phyloP scores from a whole-genome alignment of 2,888 invertebrate genomes.

The Dicyrtoma fusca region DNA sequence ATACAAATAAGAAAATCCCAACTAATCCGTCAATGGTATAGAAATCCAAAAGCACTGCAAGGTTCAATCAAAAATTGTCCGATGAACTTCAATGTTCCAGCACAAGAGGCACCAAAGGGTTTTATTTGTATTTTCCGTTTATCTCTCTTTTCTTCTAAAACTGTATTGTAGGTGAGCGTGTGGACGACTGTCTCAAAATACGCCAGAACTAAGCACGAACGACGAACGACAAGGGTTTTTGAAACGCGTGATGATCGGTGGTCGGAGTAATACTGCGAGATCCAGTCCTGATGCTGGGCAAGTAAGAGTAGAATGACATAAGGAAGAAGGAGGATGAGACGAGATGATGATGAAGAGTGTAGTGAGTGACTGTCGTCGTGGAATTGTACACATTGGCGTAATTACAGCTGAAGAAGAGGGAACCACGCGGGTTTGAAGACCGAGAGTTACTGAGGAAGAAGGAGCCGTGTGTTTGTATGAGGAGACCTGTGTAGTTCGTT shows the following conservation, averaged over 20 bases:
- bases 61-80: no score
- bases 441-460: slow-evolving; percentile 26
- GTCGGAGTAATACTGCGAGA: slow-evolving; percentile 22
- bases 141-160: background rate
- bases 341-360: background rate
- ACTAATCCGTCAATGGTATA: no score
- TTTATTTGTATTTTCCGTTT: no score
- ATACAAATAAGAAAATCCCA: no score
- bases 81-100: background rate
- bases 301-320: slow-evolving; percentile 36
- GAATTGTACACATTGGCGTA: slow-evolving; percentile 19
- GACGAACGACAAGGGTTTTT: slow-evolving; percentile 21
- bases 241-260: slow-evolving; percentile 16
- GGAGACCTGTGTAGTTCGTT: slow-evolving; percentile 7
- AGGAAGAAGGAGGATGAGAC: background rate
- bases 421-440: slow-evolving; percentile 33
- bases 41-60: no score
- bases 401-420: slow-evolving; percentile 15
- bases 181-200: background rate
- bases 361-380: background rate
- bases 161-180: background rate
- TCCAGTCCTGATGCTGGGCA: slow-evolving; percentile 30
- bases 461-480: slow-evolving; percentile 9
- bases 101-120: slow-evolving; percentile 3
- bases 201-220: slow-evolving; percentile 12